Percentiles rank a stretch among this genome's conserved stretches.
phyloP scores from a whole-genome alignment of 2,888 invertebrate genomes.

The Rutpela maculata region DNA sequence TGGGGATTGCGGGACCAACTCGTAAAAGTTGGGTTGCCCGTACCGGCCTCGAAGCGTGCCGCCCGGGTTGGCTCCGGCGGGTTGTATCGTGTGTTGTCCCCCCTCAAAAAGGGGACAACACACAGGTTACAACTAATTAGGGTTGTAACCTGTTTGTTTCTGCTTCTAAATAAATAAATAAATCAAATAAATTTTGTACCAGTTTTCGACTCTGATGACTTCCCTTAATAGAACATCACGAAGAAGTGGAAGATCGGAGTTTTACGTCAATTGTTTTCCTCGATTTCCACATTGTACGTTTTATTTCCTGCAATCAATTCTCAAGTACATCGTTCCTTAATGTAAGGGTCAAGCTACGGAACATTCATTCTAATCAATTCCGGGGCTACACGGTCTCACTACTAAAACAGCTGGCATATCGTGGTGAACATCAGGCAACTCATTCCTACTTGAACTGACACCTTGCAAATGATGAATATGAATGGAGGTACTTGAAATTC shows the following conservation, averaged over 20 bases:
- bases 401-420: background rate
- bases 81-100: too few species aligned
- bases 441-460: background rate
- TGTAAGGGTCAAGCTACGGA: background rate
- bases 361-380: background rate
- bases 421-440: background rate
- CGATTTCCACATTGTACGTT: background rate
- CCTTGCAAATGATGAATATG: background rate
- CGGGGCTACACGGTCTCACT: background rate
- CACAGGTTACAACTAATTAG: too few species aligned
- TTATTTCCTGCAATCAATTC: background rate
- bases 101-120: too few species aligned
- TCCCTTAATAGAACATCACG: background rate
- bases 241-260: background rate
- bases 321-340: background rate
- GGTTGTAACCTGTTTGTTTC: too few species aligned
- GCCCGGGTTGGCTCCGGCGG: too few species aligned
- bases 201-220: too few species aligned
- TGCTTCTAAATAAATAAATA: too few species aligned
- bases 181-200: too few species aligned
- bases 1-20: too few species aligned
- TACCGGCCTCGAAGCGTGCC: too few species aligned
- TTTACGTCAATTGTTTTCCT: background rate
- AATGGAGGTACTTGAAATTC: background rate
- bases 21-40: too few species aligned